Evolutionary conservation across 2,888 invertebrate genomes (phyloP).

Genomic region (Ormyrus rosae): DNA sequence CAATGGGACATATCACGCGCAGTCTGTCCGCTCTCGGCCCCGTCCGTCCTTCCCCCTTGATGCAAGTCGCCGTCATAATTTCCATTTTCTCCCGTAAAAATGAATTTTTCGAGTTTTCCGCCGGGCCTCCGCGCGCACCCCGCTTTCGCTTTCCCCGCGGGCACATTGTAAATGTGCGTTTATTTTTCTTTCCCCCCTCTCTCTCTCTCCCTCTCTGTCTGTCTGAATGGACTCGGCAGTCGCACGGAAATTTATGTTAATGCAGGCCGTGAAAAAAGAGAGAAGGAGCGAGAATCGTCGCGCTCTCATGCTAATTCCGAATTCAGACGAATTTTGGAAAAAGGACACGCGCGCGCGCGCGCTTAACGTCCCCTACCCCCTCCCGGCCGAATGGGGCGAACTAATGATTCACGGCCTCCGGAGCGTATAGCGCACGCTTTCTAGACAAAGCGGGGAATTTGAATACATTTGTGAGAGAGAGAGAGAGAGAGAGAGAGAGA

Average conservation of each 20-base stretch:
- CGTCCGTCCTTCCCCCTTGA: slow-evolving; percentile 61
- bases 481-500: slow-evolving; percentile 14
- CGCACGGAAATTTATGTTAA: slow-evolving; percentile 69
- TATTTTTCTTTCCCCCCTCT: slow-evolving; percentile 33
- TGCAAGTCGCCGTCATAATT: slow-evolving; percentile 58
- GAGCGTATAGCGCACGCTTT: slow-evolving; percentile 31
- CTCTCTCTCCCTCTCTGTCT: slow-evolving; percentile 56
- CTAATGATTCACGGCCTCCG: slow-evolving; percentile 67
- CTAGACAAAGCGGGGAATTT: slow-evolving; percentile 61
- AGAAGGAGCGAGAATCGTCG: slow-evolving; percentile 22
- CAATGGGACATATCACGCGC: not conserved
- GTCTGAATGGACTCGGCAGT: slow-evolving; percentile 64
- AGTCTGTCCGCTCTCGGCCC: slow-evolving; percentile 55
- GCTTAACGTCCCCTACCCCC: no score
- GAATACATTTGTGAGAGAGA: slow-evolving; percentile 55
- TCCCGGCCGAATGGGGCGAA: slow-evolving; percentile 33
- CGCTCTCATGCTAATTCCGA: slow-evolving; percentile 74
- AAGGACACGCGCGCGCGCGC: slow-evolving; percentile 39
- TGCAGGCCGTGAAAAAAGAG: slow-evolving; percentile 54
- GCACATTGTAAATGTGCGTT: slow-evolving; percentile 6
- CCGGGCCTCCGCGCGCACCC: not conserved
- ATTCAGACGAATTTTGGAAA: slow-evolving; percentile 73
- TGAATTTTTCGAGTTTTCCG: slow-evolving; percentile 4
- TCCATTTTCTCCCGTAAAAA: slow-evolving; percentile 39
- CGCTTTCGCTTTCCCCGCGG: slow-evolving; percentile 13